A percentile compares a stretch with the other conserved stretches of the same genome.
phyloP scores from a whole-genome alignment of 2,797 vertebrate species.

The Pipistrellus pipistrellus region DNA sequence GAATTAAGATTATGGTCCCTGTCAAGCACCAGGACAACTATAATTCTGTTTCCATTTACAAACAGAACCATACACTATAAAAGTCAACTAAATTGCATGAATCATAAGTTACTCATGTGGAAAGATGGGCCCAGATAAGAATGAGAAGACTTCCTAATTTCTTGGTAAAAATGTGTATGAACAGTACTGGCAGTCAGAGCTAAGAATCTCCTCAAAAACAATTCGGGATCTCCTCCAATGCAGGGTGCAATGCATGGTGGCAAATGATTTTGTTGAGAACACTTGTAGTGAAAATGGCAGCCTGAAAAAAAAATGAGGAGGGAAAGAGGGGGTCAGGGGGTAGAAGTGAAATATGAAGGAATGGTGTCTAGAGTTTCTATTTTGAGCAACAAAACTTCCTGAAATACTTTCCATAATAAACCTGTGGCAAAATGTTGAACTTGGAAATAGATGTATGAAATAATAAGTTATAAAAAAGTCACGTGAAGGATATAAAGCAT shows the following conservation, averaged over 20 bases:
- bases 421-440: not conserved
- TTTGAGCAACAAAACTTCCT: not conserved
- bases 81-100: not conserved
- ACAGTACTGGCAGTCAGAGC: not conserved
- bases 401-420: not conserved
- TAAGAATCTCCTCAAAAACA: not conserved
- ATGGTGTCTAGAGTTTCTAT: not conserved
- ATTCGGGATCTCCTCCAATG: not conserved
- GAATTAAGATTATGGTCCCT: constrained; percentile 28
- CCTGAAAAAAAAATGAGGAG: not conserved
- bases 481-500: not conserved
- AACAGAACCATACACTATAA: not conserved
- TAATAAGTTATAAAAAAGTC: not conserved
- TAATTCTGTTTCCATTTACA: constrained; percentile 49
- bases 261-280: not conserved
- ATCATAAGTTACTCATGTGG: not conserved
- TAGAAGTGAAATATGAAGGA: not conserved
- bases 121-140: not conserved
- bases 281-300: not conserved
- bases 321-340: not conserved
- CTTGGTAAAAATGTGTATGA: not conserved
- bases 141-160: not conserved
- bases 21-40: constrained; percentile 10
- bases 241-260: not conserved
- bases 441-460: not conserved